Conservation (phyloP, 2,113 vertebrate genomes). For the Probosciger aterrimus region DNA sequence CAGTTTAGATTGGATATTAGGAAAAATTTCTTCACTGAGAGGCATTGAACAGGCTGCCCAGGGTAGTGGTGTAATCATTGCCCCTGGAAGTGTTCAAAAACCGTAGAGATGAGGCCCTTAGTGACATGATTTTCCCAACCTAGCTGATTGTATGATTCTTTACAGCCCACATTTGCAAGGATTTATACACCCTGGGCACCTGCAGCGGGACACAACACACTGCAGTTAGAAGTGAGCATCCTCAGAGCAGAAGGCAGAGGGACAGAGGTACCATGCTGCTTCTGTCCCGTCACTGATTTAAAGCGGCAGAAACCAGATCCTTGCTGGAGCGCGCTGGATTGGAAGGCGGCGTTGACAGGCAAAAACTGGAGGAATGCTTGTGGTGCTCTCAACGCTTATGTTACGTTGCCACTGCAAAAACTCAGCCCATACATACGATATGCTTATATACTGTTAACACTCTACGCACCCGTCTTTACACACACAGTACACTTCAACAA, state of each 20-base stretch:
- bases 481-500: not conserved
- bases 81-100: not conserved
- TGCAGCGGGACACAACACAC: accelerated
- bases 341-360: accelerated
- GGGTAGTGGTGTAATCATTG: not conserved
- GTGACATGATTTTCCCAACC: not conserved
- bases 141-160: not conserved
- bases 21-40: not conserved
- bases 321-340: accelerated
- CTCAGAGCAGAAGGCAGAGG: accelerated
- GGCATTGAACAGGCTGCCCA: not conserved
- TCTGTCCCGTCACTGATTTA: not conserved
- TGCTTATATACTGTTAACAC: not conserved
- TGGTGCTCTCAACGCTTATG: not conserved
- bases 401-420: not conserved
- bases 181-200: too few relatives aligned
- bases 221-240: too few relatives aligned
- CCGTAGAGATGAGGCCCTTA: not conserved
- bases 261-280: accelerated
- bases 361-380: not conserved
- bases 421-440: not conserved
- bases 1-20: not conserved
- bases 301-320: not conserved
- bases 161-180: not conserved
- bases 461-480: not conserved